phyloP scores from a whole-genome alignment of 2,113 vertebrate species.

The Amazona vittata region DNA sequence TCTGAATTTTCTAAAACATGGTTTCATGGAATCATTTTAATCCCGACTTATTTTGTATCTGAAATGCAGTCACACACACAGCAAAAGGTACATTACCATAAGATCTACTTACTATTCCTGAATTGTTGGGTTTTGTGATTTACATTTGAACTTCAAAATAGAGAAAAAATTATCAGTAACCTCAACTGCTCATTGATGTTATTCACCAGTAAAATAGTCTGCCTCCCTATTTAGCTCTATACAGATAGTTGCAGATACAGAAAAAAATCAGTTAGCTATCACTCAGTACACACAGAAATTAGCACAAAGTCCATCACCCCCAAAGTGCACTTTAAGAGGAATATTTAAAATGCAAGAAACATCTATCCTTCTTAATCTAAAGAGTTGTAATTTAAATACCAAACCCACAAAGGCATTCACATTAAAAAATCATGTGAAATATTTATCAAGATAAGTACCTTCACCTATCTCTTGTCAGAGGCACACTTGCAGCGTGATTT shows the following conservation, averaged over 20 bases:
- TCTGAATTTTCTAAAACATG: not conserved
- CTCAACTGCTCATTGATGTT: not conserved
- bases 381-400: not conserved
- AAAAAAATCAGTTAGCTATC: not conserved
- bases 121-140: not conserved
- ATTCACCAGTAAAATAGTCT: not conserved
- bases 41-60: not conserved
- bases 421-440: not conserved
- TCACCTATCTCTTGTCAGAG: not conserved
- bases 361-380: not conserved
- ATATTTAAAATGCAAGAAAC: not conserved
- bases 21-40: not conserved
- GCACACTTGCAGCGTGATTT: not conserved
- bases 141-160: constrained; percentile 18
- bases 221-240: not conserved
- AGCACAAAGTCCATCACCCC: not conserved
- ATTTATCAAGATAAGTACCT: not conserved
- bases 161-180: not conserved
- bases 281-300: not conserved
- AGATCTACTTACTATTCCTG: constrained; percentile 21
- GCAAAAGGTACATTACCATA: not conserved
- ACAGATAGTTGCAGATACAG: not conserved
- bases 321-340: not conserved
- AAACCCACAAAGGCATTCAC: not conserved
- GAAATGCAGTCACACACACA: not conserved